phyloP scores from a whole-genome alignment of 2,113 vertebrate genomes.

The Hippocampus mohnikei region DNA sequence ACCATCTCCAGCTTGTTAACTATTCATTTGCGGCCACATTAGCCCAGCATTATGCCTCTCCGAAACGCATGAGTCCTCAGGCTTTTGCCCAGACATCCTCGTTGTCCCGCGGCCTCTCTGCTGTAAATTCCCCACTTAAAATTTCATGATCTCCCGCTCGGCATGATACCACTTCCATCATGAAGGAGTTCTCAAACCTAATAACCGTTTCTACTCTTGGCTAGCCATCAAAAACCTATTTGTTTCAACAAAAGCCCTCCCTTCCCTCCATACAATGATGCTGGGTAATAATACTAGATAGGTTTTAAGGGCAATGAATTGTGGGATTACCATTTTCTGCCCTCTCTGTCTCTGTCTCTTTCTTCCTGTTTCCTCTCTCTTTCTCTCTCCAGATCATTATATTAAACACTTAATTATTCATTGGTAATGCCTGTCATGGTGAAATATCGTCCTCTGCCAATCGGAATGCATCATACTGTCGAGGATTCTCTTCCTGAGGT shows the following conservation, averaged over 20 bases:
- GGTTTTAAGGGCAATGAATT: conserved; percentile 82
- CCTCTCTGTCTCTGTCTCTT: conserved; percentile 47
- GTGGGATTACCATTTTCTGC: conserved; percentile 88
- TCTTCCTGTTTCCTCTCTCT: conserved; percentile 22
- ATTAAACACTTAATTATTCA: conserved; percentile 99
- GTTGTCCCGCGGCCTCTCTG: conserved; percentile 69
- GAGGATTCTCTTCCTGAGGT: conserved; percentile 80
- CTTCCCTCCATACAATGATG: conserved; percentile 62
- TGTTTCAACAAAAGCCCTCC: conserved; percentile 72
- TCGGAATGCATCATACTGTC: conserved; percentile 79
- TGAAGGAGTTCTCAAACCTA: conserved; percentile 78
- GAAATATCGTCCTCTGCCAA: conserved; percentile 84
- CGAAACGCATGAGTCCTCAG: conserved; percentile 77
- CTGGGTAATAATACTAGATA: conserved; percentile 74
- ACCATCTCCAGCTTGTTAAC: conserved; percentile 76
- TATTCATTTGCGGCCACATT: conserved; percentile 81
- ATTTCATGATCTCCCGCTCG: conserved; percentile 87
- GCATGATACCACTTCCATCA: conserved; percentile 80
- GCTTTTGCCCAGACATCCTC: conserved; percentile 61
- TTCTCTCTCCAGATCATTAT: conserved; percentile 76
- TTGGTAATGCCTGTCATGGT: conserved; percentile 86
- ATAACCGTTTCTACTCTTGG: conserved; percentile 76
- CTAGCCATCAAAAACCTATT: conserved; percentile 78
- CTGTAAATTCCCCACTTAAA: conserved; percentile 85
- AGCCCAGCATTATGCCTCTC: conserved; percentile 68